Conservation (phyloP, 2,797 vertebrate genomes). For the Pseudocheirus occidentalis region DNA sequence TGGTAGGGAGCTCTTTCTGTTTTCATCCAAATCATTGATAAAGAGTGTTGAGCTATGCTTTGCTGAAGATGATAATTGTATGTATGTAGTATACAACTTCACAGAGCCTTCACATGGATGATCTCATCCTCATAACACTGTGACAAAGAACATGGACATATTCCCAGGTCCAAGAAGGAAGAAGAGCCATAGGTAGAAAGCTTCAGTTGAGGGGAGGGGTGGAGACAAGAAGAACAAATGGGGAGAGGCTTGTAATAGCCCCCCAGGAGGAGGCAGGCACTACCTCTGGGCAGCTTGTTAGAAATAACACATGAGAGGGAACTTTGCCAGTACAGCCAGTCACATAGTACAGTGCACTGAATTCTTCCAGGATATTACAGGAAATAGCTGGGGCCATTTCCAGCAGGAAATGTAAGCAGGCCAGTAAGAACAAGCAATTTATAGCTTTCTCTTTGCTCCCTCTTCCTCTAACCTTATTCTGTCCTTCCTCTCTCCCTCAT, state of each 20-base stretch:
- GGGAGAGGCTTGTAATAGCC: neutral
- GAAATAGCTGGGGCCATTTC: neutral
- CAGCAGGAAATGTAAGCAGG: neutral
- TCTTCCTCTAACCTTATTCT: neutral
- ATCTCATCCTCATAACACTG: neutral
- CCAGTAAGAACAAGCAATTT: neutral
- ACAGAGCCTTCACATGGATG: neutral
- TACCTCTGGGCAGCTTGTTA: neutral
- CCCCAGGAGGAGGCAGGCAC: neutral
- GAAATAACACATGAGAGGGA: neutral
- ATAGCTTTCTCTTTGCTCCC: neutral
- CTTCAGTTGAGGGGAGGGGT: neutral
- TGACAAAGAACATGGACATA: neutral
- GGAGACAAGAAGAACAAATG: neutral
- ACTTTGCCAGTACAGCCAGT: neutral
- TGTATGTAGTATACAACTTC: neutral
- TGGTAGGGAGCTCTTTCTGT: neutral
- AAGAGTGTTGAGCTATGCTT: neutral
- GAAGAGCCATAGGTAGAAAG: neutral
- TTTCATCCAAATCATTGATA: neutral
- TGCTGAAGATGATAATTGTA: neutral
- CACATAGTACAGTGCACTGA: neutral
- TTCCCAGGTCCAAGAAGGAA: neutral
- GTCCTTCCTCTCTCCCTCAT: neutral
- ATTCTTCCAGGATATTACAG: neutral